phyloP scores from a whole-genome alignment of 1,140 invertebrate genomes.

The Lasioglossum albipes region DNA sequence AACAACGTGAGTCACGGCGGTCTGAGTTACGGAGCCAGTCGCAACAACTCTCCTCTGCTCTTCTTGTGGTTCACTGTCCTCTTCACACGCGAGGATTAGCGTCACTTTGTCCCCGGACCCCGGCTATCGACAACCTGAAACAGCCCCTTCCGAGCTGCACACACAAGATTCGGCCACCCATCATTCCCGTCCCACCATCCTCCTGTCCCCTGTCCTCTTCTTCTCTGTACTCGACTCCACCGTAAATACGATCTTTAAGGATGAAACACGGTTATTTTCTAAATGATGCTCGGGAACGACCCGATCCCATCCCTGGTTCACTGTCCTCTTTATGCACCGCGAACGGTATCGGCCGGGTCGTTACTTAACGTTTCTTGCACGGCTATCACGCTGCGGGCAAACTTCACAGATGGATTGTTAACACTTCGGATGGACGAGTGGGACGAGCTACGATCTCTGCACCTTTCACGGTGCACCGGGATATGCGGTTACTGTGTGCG shows the following conservation, averaged over 20 bases:
- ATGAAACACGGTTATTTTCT: neutral
- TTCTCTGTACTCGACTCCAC: neutral
- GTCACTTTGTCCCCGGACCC: neutral
- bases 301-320: neutral
- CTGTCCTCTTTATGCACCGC: neutral
- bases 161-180: neutral
- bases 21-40: slow-evolving; percentile 10
- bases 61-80: slow-evolving; percentile 3
- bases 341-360: neutral
- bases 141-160: too few species aligned
- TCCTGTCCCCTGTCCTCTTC: neutral
- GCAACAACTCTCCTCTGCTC: too few species aligned
- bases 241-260: neutral
- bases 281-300: neutral
- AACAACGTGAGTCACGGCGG: slow-evolving; percentile 45
- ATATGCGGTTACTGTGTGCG: too few species aligned
- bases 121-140: neutral
- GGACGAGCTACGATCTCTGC: neutral
- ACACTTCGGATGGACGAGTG: neutral
- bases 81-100: slow-evolving; percentile 20
- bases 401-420: neutral
- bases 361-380: neutral
- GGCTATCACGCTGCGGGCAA: neutral
- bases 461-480: too few species aligned
- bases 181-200: neutral